Conservation (phyloP, 2,113 vertebrate species). For the Oenanthe melanoleuca region DNA sequence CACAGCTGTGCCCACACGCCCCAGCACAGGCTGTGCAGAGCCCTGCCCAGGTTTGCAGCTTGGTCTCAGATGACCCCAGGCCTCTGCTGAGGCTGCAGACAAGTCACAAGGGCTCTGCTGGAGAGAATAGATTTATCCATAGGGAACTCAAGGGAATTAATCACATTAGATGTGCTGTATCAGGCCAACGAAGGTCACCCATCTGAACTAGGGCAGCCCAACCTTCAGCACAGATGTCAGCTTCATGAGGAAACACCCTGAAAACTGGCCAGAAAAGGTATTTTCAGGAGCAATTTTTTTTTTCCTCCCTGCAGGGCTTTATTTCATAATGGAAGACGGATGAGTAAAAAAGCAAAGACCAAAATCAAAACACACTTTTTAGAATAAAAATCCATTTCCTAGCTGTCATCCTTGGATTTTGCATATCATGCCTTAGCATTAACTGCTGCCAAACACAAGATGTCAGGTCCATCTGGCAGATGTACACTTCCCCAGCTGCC, state of each 20-base stretch:
- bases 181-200: background rate
- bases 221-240: background rate
- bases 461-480: constrained; percentile 43
- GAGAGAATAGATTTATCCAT: constrained; percentile 15
- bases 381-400: constrained; percentile 13
- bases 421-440: background rate
- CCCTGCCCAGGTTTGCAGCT: background rate
- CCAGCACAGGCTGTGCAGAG: background rate
- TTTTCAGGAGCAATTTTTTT: background rate
- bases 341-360: background rate
- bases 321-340: background rate
- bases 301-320: background rate
- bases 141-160: constrained; percentile 36
- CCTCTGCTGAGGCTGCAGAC: constrained; percentile 33
- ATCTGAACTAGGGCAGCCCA: constrained; percentile 2
- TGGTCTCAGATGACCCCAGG: background rate
- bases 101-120: background rate
- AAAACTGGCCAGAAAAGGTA: background rate
- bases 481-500: background rate
- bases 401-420: background rate
- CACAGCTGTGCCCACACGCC: background rate
- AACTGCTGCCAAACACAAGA: constrained; percentile 35
- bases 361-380: background rate
- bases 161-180: background rate
- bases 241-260: background rate